A percentile compares a stretch with the other conserved stretches of the same genome.
Conservation (phyloP, 64 coral and sea anemone species). For the Porites australiensis region DNA sequence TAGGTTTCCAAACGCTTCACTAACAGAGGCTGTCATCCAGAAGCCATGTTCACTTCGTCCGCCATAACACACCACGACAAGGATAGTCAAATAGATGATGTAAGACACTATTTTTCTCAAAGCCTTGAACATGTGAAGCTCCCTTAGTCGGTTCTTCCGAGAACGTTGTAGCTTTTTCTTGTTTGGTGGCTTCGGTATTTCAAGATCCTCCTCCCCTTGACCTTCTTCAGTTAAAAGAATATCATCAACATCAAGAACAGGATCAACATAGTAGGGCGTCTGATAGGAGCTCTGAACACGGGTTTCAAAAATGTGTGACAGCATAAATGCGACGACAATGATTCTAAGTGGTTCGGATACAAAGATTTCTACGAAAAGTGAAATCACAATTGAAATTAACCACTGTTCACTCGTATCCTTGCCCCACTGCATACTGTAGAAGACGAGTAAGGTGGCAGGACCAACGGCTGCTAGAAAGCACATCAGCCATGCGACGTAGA, state of each 20-base stretch:
- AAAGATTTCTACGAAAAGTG: conserved; percentile 48
- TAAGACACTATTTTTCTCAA: conserved; percentile 18
- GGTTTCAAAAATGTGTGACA: conserved; percentile 3
- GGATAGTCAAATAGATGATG: conserved; percentile 16
- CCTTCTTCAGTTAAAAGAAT: neutral
- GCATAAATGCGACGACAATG: neutral
- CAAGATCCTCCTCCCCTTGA: neutral
- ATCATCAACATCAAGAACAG: neutral
- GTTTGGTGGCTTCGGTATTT: conserved; percentile 37
- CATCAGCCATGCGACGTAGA: conserved; percentile 27
- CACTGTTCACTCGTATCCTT: conserved; percentile 42
- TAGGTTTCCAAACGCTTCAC: conserved; percentile 1
- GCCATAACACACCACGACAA: conserved; percentile 49
- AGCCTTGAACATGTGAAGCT: neutral
- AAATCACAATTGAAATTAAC: conserved; percentile 52
- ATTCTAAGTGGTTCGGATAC: conserved; percentile 25
- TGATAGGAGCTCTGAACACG: neutral
- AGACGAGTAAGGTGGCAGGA: conserved; percentile 42
- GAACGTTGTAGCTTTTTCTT: conserved; percentile 14
- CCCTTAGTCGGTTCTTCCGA: neutral
- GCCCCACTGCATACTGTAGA: conserved; percentile 62
- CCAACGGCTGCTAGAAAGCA: conserved; percentile 22
- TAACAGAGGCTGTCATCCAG: neutral
- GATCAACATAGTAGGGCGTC: too few species aligned
- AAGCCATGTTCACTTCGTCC: neutral